Conservation (phyloP, 1,140 invertebrate species). For the Calosoma granatense region DNA sequence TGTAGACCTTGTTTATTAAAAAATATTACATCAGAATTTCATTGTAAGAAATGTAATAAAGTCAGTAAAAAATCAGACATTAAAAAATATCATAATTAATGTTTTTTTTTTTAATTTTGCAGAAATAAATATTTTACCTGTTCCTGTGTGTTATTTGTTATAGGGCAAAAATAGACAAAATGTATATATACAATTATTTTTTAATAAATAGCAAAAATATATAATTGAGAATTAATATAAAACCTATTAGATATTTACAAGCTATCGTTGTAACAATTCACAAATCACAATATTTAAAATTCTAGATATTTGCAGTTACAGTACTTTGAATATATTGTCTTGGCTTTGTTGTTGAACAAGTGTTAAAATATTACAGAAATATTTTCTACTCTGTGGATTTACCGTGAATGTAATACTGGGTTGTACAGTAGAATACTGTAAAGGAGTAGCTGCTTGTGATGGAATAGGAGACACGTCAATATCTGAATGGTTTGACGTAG, state of each 20-base stretch:
- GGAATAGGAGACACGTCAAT: slow-evolving; percentile 27
- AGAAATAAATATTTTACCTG: too few species aligned
- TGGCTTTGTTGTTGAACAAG: slow-evolving; percentile 39
- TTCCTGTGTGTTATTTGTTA: too few species aligned
- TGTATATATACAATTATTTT: neutral
- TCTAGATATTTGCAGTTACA: too few species aligned
- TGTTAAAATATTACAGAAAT: slow-evolving; percentile 39
- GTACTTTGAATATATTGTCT: slow-evolving; percentile 32
- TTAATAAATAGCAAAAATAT: too few species aligned
- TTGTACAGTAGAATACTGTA: slow-evolving; percentile 31
- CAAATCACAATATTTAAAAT: too few species aligned
- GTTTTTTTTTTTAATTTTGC: too few species aligned
- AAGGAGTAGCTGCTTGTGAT: slow-evolving; percentile 27
- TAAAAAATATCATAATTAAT: slow-evolving; percentile 2
- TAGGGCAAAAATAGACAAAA: too few species aligned
- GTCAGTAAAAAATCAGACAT: neutral
- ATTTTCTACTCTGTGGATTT: slow-evolving; percentile 36
- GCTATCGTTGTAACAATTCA: too few species aligned
- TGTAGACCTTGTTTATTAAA: neutral
- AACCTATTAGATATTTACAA: too few species aligned
- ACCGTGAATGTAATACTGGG: slow-evolving; percentile 38
- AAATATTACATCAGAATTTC: neutral
- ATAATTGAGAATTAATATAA: too few species aligned
- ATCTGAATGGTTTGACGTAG: slow-evolving; percentile 24
- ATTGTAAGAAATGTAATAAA: neutral